Conservation (phyloP, 2,113 vertebrate genomes). For the Gymnorhina tibicen region DNA sequence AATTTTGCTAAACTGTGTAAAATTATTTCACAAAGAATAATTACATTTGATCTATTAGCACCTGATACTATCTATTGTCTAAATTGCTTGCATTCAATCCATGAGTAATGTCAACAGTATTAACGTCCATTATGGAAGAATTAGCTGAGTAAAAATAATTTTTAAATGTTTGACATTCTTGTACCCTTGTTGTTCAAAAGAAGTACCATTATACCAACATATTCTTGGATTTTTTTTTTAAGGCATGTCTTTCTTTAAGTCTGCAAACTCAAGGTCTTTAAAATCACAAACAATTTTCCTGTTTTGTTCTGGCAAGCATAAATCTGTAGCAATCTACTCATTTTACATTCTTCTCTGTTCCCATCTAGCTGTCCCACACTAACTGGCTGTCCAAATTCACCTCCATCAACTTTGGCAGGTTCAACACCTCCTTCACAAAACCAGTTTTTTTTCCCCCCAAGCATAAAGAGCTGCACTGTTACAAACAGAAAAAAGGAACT, state of each 20-base stretch:
- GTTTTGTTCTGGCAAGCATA: slow-evolving; percentile 50
- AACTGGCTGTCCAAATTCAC: slow-evolving; percentile 19
- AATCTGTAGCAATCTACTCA: slow-evolving; percentile 11
- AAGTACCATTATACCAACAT: not conserved
- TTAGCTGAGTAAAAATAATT: slow-evolving; percentile 36
- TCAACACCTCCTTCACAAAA: slow-evolving; percentile 10
- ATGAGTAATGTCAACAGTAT: slow-evolving; percentile 51
- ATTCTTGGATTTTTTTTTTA: slow-evolving; percentile 2
- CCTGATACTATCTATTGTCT: slow-evolving; percentile 59
- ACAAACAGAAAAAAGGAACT: not conserved
- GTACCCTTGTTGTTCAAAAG: not conserved
- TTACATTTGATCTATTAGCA: slow-evolving; percentile 60
- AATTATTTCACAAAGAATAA: slow-evolving; percentile 58
- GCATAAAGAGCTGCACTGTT: not conserved
- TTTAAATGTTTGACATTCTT: slow-evolving; percentile 45
- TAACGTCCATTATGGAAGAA: slow-evolving; percentile 23
- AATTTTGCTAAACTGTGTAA: slow-evolving; percentile 31
- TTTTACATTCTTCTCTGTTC: slow-evolving; percentile 26
- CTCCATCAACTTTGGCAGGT: slow-evolving; percentile 5
- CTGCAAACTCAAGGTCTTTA: not conserved
- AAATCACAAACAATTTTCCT: slow-evolving; percentile 14
- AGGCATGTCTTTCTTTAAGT: not conserved
- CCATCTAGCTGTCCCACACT: not conserved
- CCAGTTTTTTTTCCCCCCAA: not conserved
- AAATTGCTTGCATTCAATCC: slow-evolving; percentile 58